A percentile compares a stretch with the other conserved stretches of the same genome.
These are phyloP conservation scores for Noctua pronuba DNA, from an alignment of 2,888 invertebrate species.

Conservation along the genomic window DNA sequence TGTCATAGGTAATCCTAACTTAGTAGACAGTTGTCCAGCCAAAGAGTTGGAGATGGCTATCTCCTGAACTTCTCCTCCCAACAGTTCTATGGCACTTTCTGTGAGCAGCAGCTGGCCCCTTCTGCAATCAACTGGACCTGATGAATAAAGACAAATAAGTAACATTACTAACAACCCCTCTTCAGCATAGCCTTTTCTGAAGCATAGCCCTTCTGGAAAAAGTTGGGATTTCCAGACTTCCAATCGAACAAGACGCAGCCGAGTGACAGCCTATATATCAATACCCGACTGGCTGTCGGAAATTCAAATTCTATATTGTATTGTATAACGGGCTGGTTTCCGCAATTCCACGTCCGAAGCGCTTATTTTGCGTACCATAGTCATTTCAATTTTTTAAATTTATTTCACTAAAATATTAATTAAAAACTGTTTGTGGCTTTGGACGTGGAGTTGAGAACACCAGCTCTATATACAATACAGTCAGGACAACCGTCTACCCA, in stretches of 20 bases:
- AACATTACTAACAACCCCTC: not conserved
- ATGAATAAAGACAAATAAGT: not conserved
- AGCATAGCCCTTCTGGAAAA: too few species aligned
- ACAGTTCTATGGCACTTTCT: slow-evolving; percentile 89
- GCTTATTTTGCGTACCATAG: not conserved
- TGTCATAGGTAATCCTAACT: slow-evolving; percentile 87
- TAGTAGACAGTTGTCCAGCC: slow-evolving; percentile 91
- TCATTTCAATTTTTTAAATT: too few species aligned
- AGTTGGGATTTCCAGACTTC: not conserved
- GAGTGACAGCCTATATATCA: not conserved
- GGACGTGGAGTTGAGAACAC: not conserved
- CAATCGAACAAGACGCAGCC: not conserved
- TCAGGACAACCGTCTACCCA: too few species aligned
- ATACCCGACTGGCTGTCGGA: not conserved
- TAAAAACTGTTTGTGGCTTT: too few species aligned
- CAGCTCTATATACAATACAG: not conserved
- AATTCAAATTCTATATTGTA: not conserved
- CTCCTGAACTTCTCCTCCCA: slow-evolving; percentile 94
- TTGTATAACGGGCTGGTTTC: not conserved
- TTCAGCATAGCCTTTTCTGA: not conserved
- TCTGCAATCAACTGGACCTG: slow-evolving; percentile 93
- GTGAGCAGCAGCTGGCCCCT: slow-evolving; percentile 93
- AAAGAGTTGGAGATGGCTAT: slow-evolving; percentile 90
- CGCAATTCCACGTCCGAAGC: not conserved
- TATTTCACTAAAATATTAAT: too few species aligned